Conservation (phyloP, 2,888 invertebrate species). For the Leucoma salicis region DNA sequence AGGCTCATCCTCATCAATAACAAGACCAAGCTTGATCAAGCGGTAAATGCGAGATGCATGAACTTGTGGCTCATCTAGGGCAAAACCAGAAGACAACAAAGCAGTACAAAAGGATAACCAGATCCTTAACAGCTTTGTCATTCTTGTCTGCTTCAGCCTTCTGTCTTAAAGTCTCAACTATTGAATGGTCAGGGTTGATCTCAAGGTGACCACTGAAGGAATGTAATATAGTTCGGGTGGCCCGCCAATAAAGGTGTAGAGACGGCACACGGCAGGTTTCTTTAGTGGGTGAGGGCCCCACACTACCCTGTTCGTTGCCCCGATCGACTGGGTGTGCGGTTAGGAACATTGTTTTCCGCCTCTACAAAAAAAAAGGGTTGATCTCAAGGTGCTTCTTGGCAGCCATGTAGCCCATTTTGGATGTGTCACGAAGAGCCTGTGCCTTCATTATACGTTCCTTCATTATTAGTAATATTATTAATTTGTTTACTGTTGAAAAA, state of each 20-base stretch:
- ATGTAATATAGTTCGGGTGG: no score
- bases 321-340: no score
- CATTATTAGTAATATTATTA: neutral
- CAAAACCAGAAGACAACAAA: constrained; percentile 97
- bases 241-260: no score
- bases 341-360: no score
- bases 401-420: constrained; percentile 99
- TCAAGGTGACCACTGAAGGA: no score
- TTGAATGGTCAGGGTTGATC: constrained; percentile 97
- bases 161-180: constrained; percentile 93
- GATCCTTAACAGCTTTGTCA: constrained; percentile 98
- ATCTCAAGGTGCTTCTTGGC: constrained; percentile 99
- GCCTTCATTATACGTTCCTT: constrained; percentile 96
- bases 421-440: constrained; percentile 97
- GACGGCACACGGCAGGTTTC: no score
- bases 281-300: no score
- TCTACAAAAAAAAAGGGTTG: no score
- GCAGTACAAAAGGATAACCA: constrained; percentile 97
- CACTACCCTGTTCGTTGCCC: no score
- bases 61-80: constrained; percentile 96
- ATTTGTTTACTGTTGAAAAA: neutral
- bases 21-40: constrained; percentile 99
- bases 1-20: constrained; percentile 97
- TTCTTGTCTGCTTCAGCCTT: constrained; percentile 98
- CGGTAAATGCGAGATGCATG: constrained; percentile 98